Conservation (phyloP, 2,888 invertebrate species). For the Drosophila atroscutellata region DNA sequence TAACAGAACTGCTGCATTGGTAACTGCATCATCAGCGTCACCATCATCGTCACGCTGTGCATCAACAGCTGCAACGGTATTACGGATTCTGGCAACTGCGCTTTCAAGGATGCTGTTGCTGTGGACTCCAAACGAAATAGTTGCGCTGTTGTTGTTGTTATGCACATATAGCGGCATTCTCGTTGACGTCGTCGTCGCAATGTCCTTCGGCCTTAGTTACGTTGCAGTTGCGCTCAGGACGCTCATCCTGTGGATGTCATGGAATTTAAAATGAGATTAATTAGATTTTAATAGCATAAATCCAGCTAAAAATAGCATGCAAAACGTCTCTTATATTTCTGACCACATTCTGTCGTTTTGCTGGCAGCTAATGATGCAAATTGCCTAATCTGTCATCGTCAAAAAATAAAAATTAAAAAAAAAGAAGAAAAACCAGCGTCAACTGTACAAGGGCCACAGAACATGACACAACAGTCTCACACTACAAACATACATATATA, state of each 20-base stretch:
- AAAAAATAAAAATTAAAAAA: slow-evolving; percentile 19
- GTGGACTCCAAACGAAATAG: slow-evolving; percentile 32
- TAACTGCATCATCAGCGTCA: slow-evolving; percentile 50
- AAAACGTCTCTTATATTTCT: slow-evolving; percentile 13
- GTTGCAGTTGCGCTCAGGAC: slow-evolving; percentile 31
- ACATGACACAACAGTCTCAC: slow-evolving; percentile 15
- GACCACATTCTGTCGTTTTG: slow-evolving; percentile 14
- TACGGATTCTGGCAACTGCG: slow-evolving; percentile 30
- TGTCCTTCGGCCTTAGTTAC: slow-evolving; percentile 61
- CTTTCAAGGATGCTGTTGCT: slow-evolving; percentile 53
- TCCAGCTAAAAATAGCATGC: slow-evolving; percentile 46
- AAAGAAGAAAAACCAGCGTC: slow-evolving; percentile 1
- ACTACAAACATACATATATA: not conserved
- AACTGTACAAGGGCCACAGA: slow-evolving; percentile 28
- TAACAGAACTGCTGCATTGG: slow-evolving; percentile 52
- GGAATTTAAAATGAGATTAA: slow-evolving; percentile 44
- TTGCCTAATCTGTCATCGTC: slow-evolving; percentile 70
- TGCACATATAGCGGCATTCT: slow-evolving; percentile 39
- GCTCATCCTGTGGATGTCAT: slow-evolving; percentile 28
- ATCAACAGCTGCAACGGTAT: slow-evolving; percentile 35
- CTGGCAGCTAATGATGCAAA: slow-evolving; percentile 38
- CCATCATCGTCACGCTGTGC: slow-evolving; percentile 25
- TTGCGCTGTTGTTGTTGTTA: slow-evolving; percentile 3
- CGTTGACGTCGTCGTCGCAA: slow-evolving; percentile 30
- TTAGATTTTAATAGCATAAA: slow-evolving; percentile 48